Evolutionary conservation across 2,113 vertebrate genomes (phyloP).

Genomic region (Nesoenas mayeri): DNA sequence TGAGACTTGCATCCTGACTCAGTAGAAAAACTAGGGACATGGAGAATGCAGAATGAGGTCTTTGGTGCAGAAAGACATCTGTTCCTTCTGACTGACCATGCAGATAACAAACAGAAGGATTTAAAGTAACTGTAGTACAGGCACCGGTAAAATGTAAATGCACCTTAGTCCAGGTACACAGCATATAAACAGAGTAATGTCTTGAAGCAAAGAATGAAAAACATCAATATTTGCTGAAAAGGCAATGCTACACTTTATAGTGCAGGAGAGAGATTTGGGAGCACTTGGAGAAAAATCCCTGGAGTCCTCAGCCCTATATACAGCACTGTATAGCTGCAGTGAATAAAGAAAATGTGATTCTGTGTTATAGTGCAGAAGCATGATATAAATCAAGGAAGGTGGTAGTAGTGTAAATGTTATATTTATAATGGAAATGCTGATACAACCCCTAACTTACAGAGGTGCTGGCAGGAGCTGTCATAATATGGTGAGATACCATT

Average conservation of each 20-base stretch:
- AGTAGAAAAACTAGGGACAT: not conserved
- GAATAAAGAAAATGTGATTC: constrained; percentile 55
- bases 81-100: not conserved
- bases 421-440: constrained; percentile 65
- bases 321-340: not conserved
- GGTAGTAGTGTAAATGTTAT: constrained; percentile 50
- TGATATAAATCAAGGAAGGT: constrained; percentile 54
- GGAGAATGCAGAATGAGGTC: not conserved
- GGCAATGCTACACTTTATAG: not conserved
- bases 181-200: constrained; percentile 4
- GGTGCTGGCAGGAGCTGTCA: constrained; percentile 4
- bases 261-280: constrained; percentile 10
- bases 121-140: not conserved
- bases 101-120: not conserved
- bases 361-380: not conserved
- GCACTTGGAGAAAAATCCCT: constrained; percentile 46
- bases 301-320: not conserved
- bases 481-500: constrained; percentile 32
- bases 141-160: not conserved
- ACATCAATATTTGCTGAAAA: constrained; percentile 50
- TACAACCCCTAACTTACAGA: constrained; percentile 40
- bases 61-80: not conserved
- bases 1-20: not conserved
- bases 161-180: not conserved
- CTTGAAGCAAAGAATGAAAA: constrained; percentile 40